Conservation (phyloP, 2,797 vertebrate genomes). For the Sciurus carolinensis region DNA sequence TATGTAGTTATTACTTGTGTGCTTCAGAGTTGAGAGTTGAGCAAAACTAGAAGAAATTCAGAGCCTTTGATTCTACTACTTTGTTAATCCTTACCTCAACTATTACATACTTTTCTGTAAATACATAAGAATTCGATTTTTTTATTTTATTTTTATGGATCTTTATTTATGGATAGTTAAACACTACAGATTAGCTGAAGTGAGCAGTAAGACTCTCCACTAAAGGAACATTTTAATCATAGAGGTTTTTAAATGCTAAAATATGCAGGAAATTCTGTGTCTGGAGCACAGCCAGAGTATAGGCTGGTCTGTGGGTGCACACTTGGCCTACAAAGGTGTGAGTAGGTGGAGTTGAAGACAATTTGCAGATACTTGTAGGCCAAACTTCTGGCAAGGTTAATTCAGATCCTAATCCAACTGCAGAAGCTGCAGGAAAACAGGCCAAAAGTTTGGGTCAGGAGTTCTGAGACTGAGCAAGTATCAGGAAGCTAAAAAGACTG, state of each 20-base stretch:
- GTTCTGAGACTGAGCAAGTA: not conserved
- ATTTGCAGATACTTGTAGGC: not conserved
- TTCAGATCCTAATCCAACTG: not conserved
- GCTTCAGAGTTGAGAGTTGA: not conserved
- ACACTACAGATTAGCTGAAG: not conserved
- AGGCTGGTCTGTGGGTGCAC: not conserved
- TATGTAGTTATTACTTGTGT: not conserved
- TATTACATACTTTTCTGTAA: not conserved
- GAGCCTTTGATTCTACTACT: not conserved
- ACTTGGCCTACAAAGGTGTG: not conserved
- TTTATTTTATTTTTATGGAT: constrained; percentile 3
- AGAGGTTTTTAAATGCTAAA: constrained; percentile 4
- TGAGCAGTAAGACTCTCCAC: not conserved
- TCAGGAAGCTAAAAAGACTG: not conserved
- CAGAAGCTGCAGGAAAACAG: not conserved
- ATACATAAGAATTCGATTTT: not conserved
- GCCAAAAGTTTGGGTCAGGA: not conserved
- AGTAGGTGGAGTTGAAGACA: not conserved
- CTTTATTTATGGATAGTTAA: not conserved
- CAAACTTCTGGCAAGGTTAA: not conserved
- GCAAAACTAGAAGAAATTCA: constrained; percentile 3
- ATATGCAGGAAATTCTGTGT: not conserved
- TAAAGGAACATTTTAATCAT: constrained; percentile 18
- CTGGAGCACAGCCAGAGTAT: not conserved
- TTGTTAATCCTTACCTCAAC: not conserved